Conservation (phyloP, 2,888 invertebrate species). For the Agrotis segetum region DNA sequence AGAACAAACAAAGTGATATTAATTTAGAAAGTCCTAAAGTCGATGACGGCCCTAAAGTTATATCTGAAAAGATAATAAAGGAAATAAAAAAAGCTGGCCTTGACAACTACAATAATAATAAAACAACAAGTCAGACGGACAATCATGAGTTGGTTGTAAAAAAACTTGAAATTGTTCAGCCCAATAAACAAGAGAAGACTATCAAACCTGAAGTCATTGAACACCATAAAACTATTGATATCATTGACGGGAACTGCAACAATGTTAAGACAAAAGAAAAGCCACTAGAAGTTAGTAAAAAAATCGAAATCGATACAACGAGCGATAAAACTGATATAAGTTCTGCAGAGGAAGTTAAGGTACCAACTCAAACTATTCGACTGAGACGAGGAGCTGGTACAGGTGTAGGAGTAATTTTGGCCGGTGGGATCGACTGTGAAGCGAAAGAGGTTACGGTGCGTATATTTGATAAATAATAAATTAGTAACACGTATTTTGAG, state of each 20-base stretch:
- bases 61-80: slow-evolving; percentile 82
- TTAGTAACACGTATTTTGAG: too few relatives aligned
- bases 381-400: slow-evolving; percentile 87
- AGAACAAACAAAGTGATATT: slow-evolving; percentile 81
- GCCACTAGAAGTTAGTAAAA: slow-evolving; percentile 55
- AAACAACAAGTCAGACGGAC: slow-evolving; percentile 61
- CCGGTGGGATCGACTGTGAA: slow-evolving; percentile 97
- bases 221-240: slow-evolving; percentile 61
- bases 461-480: too few relatives aligned
- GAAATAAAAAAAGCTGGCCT: slow-evolving; percentile 82
- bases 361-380: slow-evolving; percentile 77
- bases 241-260: slow-evolving; percentile 40
- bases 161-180: slow-evolving; percentile 61
- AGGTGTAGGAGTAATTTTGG: slow-evolving; percentile 96
- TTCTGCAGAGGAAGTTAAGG: slow-evolving; percentile 69
- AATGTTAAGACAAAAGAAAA: slow-evolving; percentile 63
- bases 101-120: slow-evolving; percentile 74
- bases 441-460: slow-evolving; percentile 97
- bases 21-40: slow-evolving; percentile 76
- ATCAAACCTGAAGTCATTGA: slow-evolving; percentile 64
- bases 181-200: slow-evolving; percentile 68
- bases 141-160: slow-evolving; percentile 68
- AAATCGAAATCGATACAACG: slow-evolving; percentile 59
- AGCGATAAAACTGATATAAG: slow-evolving; percentile 69
- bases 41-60: slow-evolving; percentile 80